Base-by-base conservation (phyloP, 2,888 invertebrate species). In the Catocala sponsa region DNA sequence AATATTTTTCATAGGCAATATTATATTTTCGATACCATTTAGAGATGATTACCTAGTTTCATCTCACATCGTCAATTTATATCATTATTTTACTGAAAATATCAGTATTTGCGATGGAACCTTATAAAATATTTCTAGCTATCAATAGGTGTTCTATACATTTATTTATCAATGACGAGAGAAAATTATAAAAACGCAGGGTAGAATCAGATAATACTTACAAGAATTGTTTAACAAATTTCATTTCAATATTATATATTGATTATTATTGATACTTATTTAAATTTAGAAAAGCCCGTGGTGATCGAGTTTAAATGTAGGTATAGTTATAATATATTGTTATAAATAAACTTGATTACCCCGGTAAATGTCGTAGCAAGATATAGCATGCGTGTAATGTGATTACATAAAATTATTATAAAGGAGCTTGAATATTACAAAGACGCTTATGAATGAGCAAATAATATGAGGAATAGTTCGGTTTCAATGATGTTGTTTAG, bases 1-100 rank as follows among this genome's bases (percentile, higher is more conserved):
- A 85, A 89, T 92, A 93, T 93, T 91, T 91, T 92, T 90, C 86
- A 89, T 91, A 92, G 89, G 90, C 84, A 91, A 90, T 91, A 90
- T 80, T 76, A 87, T 90, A 88, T 88, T 90, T 92, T 89, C 77
- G 83, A 91, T 85, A 81, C 80, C 77, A 85, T 91, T 91, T 91
- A 88, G 86, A 87, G 90, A 89, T 88, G 87, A 86, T 80, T 70
- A 62, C 56, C 41, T 74, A 67, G 68, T 82, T 76, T 65, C 80
- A 84, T 85, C 85, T 76, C 70, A 64, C 77, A 80, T 68, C 79
- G 92, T 94, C 92, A 92, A 93, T 92, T 94, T 88, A 69, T 80
- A 84, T 78, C 59, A 82, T 81, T 76, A 82, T 85, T 83, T 82
- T 78, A 76, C 78, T 76, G 75, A 76, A 70, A 69, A 72, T 78